These are phyloP conservation scores for Nestor notabilis DNA, from an alignment of 2,113 vertebrate species.

Conservation along the genomic window DNA sequence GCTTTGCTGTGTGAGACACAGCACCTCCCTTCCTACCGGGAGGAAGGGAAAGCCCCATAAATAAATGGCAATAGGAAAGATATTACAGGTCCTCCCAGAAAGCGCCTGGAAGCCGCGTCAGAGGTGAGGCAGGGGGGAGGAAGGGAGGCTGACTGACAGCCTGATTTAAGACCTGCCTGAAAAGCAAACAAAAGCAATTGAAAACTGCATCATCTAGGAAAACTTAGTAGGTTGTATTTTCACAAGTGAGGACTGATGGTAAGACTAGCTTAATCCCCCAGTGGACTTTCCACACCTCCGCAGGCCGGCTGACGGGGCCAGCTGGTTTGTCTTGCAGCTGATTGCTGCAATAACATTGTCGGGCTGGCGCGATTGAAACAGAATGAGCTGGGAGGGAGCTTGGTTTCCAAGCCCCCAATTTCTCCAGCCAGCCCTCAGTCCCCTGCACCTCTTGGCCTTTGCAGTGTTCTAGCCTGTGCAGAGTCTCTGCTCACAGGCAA, in stretches of 20 bases:
- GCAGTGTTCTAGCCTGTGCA: neutral
- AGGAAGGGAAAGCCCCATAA: slow-evolving; percentile 7
- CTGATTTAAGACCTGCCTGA: slow-evolving; percentile 66
- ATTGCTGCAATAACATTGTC: slow-evolving; percentile 18
- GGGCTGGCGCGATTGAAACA: neutral
- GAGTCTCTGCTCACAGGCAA: neutral
- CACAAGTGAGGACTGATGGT: slow-evolving; percentile 68
- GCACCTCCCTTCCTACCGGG: neutral
- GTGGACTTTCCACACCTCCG: slow-evolving; percentile 51
- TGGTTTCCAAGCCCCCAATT: neutral
- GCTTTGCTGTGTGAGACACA: accelerated
- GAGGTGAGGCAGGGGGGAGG: neutral
- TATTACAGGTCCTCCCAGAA: neutral
- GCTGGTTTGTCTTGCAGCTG: slow-evolving; percentile 65
- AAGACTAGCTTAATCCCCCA: slow-evolving; percentile 60
- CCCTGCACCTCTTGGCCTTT: neutral
- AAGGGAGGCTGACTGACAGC: slow-evolving; percentile 20
- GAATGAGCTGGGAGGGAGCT: neutral
- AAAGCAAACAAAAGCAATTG: slow-evolving; percentile 69
- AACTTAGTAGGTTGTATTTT: slow-evolving; percentile 70
- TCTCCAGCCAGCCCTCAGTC: neutral
- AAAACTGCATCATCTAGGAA: slow-evolving; percentile 59
- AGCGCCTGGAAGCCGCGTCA: neutral
- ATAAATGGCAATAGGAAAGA: neutral
- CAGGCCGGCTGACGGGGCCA: neutral